Evolutionary conservation across 2,113 vertebrate genomes (phyloP), one percentile per base, ranked within the genome.

Genomic region (Podocnemis expansa): DNA sequence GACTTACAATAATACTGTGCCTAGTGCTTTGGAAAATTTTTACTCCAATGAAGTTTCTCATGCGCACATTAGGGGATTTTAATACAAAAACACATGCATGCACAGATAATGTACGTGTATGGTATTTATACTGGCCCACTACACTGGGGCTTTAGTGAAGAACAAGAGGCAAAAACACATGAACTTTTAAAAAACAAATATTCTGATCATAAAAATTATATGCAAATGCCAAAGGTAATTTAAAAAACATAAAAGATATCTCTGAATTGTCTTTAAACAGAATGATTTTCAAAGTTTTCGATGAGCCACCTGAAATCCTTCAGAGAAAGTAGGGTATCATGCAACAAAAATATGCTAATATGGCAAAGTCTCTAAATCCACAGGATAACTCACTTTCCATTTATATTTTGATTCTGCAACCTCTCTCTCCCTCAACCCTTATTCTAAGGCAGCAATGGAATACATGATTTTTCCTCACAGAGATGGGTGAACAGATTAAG

Each of bases 371-470:
- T 91, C 22, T 91, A 95, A 93, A 89, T 85, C 86, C 80, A 22
- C 84, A 91, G 70, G 95, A 91, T 89, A 94, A 96, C 34, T 91
- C 87, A 91, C 87, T 94, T 89, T 82, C 88, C 82, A 88, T 91
- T 91, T 87, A 92, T 92, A 88, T 92, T 94, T 96, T 89, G 84
- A 94, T 91, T 94, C 79, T 95, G 93, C 83, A 88, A 93, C 83
- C 5, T 1, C 56, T 93, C 56, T 93, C 94, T 95, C 84, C 84
- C 94, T 94, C 92, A 88, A 83, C 58, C n/a, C 86, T 87, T 88
- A 85, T 91, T 92, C 92, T 89, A 78, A 93, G 88, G 92, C 84
- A 85, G 29, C 79, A 95, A 88, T 56, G 85, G 95, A 96, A 91
- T 76, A 95, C 25, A 94, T 85, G 92, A 56, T 52, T 86, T 34